Evolutionary conservation across 1,140 invertebrate species (phyloP).

Genomic region (Neuroterus valhalla): DNA sequence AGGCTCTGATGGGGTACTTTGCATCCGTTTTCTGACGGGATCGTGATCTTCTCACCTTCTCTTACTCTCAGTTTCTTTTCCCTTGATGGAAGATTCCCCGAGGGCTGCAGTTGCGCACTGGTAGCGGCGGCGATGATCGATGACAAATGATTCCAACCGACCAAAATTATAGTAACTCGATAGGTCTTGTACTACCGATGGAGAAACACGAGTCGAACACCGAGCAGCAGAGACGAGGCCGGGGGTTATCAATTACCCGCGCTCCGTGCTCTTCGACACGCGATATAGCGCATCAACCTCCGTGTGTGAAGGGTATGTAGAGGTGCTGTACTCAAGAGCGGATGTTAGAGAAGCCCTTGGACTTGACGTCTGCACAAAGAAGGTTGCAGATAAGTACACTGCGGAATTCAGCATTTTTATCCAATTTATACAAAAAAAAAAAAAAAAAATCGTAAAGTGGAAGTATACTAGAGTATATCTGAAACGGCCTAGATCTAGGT

Average conservation of each 20-base stretch:
- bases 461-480: too few species aligned
- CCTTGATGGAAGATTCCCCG: not conserved
- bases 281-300: conserved; percentile 33
- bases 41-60: not conserved
- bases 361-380: too few species aligned
- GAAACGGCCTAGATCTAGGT: too few species aligned
- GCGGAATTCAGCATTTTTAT: too few species aligned
- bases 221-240: conserved; percentile 33
- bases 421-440: too few species aligned
- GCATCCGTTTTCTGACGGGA: too few species aligned
- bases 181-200: conserved; percentile 31
- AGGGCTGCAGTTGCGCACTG: not conserved
- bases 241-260: conserved; percentile 55
- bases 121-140: not conserved
- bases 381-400: too few species aligned
- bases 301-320: not conserved
- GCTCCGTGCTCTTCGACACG: conserved; percentile 35
- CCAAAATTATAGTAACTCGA: conserved; percentile 45
- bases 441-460: too few species aligned
- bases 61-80: not conserved
- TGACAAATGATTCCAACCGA: conserved; percentile 49
- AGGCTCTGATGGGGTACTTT: too few species aligned
- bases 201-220: conserved; percentile 38
- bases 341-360: too few species aligned
- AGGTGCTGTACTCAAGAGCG: too few species aligned